Conservation (phyloP, 2,113 vertebrate species). For the Mustela lutreola region DNA sequence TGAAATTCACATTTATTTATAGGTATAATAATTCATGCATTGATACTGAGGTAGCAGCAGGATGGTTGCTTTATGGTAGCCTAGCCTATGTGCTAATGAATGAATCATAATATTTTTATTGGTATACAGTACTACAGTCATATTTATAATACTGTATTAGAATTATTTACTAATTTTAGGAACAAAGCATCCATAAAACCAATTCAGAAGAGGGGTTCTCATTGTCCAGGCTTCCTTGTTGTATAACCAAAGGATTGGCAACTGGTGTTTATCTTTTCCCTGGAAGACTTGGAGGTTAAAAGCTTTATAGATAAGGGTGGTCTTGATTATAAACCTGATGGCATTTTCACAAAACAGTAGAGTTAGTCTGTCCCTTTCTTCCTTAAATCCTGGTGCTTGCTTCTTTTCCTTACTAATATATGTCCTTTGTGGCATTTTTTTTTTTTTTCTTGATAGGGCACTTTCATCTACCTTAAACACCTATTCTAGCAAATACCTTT, state of each 20-base stretch:
- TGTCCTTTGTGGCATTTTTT: not conserved
- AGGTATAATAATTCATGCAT: not conserved
- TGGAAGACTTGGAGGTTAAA: not conserved
- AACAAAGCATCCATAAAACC: not conserved
- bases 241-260: not conserved
- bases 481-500: not conserved
- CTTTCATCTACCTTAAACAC: not conserved
- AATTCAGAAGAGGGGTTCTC: not conserved
- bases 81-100: not conserved
- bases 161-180: not conserved
- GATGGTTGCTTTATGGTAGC: not conserved
- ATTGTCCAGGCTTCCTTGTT: not conserved
- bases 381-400: not conserved
- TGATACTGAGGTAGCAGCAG: not conserved
- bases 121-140: not conserved
- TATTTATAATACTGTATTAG: not conserved
- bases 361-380: not conserved
- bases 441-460: not conserved
- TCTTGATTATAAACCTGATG: not conserved
- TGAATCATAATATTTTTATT: not conserved
- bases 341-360: not conserved
- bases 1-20: not conserved
- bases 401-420: not conserved
- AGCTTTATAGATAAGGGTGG: not conserved
- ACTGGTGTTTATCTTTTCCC: not conserved